A percentile compares a stretch with the other conserved stretches of the same genome.
These are phyloP conservation scores for Thelaira solivaga DNA, from an alignment of 2,888 invertebrate species.

Conservation along the genomic window DNA sequence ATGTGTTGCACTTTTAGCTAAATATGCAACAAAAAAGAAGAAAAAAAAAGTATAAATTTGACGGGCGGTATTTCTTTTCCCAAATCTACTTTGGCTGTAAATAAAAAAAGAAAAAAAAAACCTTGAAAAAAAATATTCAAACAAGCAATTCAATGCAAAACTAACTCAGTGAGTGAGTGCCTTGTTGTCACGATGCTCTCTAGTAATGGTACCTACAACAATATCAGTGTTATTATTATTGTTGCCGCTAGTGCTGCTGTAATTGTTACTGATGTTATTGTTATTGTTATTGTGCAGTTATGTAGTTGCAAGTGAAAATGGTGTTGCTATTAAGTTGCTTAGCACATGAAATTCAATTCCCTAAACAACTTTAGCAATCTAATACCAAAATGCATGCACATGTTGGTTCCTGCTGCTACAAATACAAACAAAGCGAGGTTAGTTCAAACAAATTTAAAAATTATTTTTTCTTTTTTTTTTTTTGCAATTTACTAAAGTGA, in stretches of 20 bases:
- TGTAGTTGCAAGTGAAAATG: constrained; percentile 25
- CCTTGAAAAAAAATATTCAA: constrained; percentile 14
- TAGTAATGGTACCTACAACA: not conserved
- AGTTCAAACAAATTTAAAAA: not conserved
- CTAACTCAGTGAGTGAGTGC: constrained; percentile 42
- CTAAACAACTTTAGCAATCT: constrained; percentile 57
- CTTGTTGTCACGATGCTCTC: constrained; percentile 42
- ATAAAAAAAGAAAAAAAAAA: not conserved
- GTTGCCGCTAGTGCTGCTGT: not conserved
- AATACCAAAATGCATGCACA: constrained; percentile 12
- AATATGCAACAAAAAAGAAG: constrained; percentile 18
- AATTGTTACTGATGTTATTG: constrained; percentile 6
- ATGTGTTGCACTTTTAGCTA: not conserved
- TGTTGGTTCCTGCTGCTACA: too few species aligned
- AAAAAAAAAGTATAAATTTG: constrained; percentile 13
- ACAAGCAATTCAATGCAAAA: constrained; percentile 31
- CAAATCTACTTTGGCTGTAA: not conserved
- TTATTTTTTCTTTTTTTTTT: not conserved
- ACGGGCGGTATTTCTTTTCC: not conserved
- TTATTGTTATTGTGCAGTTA: constrained; percentile 14
- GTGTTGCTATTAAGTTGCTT: constrained; percentile 55
- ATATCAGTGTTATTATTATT: constrained; percentile 6
- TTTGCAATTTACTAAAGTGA: too few species aligned
- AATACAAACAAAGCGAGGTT: not conserved
- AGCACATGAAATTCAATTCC: constrained; percentile 51